Evolutionary conservation across 2,113 vertebrate genomes (phyloP).

Genomic region (Cariama cristata): DNA sequence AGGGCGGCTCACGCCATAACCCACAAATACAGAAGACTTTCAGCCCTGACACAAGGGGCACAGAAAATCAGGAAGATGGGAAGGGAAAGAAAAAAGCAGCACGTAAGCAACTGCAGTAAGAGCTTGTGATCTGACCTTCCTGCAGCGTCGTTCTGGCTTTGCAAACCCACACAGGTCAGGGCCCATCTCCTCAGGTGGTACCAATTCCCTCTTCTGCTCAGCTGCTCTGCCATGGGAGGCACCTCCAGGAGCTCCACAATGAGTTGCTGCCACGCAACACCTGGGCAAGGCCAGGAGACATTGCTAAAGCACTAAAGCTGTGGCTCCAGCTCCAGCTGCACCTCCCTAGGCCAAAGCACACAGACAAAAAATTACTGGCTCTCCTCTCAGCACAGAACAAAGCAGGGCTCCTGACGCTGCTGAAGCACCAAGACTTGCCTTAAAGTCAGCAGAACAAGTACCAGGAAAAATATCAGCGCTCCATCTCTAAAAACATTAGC

Average conservation of each 20-base stretch:
- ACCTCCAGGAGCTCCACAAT: not conserved
- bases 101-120: not conserved
- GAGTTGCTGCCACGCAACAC: not conserved
- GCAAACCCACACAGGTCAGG: not conserved
- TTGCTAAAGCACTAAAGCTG: not conserved
- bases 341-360: not conserved
- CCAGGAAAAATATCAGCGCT: not conserved
- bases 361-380: not conserved
- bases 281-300: not conserved
- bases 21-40: not conserved
- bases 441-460: not conserved
- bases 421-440: not conserved
- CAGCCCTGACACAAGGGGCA: not conserved
- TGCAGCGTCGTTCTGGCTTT: not conserved
- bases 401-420: not conserved
- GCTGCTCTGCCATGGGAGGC: no score
- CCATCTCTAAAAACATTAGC: not conserved
- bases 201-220: not conserved
- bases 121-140: not conserved
- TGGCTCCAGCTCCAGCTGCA: not conserved
- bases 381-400: not conserved
- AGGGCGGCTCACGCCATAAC: rapidly evolving
- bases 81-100: not conserved
- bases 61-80: not conserved
- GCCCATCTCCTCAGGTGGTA: not conserved